Base-by-base conservation (phyloP, 2,113 vertebrate species). In the Xenus cinereus region DNA sequence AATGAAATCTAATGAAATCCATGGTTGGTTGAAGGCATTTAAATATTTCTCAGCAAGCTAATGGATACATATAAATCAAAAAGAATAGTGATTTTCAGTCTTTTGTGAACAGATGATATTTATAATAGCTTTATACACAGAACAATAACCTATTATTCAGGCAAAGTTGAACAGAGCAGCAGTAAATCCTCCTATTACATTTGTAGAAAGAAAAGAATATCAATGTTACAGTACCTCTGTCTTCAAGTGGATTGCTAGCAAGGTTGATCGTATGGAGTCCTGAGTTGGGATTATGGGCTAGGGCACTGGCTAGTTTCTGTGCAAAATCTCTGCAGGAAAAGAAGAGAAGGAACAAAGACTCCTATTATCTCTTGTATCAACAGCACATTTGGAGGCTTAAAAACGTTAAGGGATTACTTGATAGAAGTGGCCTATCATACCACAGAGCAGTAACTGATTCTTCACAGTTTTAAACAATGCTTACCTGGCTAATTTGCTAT, bases 261-360 rank as follows among this genome's bases (percentile, higher is more conserved):
- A 99, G 99, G 98, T 99, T 99, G 95, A 99, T 98, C 0, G 98
- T 99, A 95, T 99, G 98, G 90, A 99, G 99, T 98, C 99, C 99
- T 98, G 99, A 99, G 98, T 79, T 98, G 93, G 98, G 97, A 97
- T 99, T 99, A 81, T 99, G 98, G 59, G 98, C 98, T 82, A 99
- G 98, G 71, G 99, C 99, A 96, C 96, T 97, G 84, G 99, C 98
- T 78, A 99, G 97, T 94, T 99, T 99, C 97, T 99, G 99, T 89
- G 99, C 99, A 98, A 99, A 99, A 98, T 99, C 99, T 85, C 99
- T 99, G 97, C 68, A 97, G 94, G 73, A 27, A 68, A 94, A 85
- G 41, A 68, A 97, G 23, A 95, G 51, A 93, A 63, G 18, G 15
- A 13, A 64, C n/a, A 92, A 74, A 87, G 14, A 90, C 43, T 82